A percentile compares a stretch with the other conserved stretches of the same genome.
These are phyloP conservation scores for Spea hammondii DNA, from an alignment of 2,797 vertebrate genomes.

Conservation along the genomic window DNA sequence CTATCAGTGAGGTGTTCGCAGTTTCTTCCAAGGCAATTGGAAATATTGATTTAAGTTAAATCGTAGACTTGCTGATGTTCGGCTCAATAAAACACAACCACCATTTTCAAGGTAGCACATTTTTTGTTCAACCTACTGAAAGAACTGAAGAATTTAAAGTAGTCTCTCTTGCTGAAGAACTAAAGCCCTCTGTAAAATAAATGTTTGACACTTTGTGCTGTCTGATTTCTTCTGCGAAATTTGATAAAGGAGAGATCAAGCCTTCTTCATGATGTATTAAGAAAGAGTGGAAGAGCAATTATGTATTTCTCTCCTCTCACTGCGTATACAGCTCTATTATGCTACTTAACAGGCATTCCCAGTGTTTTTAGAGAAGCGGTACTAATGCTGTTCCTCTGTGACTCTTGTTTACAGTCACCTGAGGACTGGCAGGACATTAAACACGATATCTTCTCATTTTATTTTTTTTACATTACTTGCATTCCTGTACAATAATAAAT, in stretches of 20 bases:
- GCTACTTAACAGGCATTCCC: neutral
- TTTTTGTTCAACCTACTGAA: constrained; percentile 34
- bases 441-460: neutral
- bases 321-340: constrained; percentile 2
- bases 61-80: constrained; percentile 32
- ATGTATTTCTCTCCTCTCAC: neutral
- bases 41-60: constrained; percentile 39
- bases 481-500: no score
- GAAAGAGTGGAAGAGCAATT: neutral
- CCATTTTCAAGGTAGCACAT: neutral
- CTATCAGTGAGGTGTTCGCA: constrained; percentile 7
- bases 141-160: constrained; percentile 22
- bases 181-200: neutral
- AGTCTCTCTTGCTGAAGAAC: neutral
- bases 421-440: neutral
- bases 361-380: constrained; percentile 12
- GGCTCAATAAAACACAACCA: constrained; percentile 48
- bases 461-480: no score
- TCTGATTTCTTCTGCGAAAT: constrained; percentile 4
- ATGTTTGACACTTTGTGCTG: neutral
- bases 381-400: constrained; percentile 20
- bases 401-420: constrained; percentile 20
- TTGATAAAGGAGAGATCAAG: neutral
- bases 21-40: constrained; percentile 29
- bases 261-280: neutral